Evolutionary conservation across 1,140 invertebrate species (phyloP).

Genomic region (Drosophila orosa): DNA sequence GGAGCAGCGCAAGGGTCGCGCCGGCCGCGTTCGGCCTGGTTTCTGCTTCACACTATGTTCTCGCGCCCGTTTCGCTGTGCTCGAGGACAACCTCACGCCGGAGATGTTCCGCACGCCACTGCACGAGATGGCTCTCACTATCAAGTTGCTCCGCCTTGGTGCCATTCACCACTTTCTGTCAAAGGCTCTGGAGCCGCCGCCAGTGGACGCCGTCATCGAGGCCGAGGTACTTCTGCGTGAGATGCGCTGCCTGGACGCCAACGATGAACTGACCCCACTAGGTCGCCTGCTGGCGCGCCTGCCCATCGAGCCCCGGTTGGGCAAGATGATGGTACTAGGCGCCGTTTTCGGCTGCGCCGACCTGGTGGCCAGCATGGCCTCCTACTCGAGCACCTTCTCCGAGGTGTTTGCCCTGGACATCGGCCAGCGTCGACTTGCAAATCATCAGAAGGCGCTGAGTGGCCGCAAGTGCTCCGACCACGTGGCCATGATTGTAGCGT

Average conservation of each 20-base stretch:
- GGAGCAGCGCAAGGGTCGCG: conserved; percentile 94
- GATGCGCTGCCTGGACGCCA: conserved; percentile 93
- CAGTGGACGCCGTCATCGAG: conserved; percentile 96
- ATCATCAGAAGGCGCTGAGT: conserved; percentile 92
- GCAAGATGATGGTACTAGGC: conserved; percentile 97
- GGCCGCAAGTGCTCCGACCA: conserved; percentile 96
- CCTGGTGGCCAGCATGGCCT: conserved; percentile 96
- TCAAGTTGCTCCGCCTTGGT: conserved; percentile 92
- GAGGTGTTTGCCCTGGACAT: conserved; percentile 93
- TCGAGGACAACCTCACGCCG: conserved; percentile 96
- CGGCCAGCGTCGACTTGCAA: conserved; percentile 88
- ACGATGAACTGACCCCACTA: conserved; percentile 94
- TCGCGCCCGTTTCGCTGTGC: conserved; percentile 88
- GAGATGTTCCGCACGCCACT: conserved; percentile 98
- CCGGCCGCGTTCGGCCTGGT: conserved; percentile 94
- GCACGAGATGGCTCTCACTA: conserved; percentile 94
- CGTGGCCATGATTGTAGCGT: conserved; percentile 96
- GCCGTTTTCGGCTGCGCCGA: conserved; percentile 94
- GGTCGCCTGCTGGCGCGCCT: conserved; percentile 96
- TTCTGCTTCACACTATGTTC: conserved; percentile 96
- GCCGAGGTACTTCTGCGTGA: conserved; percentile 91
- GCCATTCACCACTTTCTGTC: conserved; percentile 95
- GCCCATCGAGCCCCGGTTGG: conserved; percentile 95
- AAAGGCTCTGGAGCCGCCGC: conserved; percentile 97
- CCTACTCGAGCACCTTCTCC: conserved; percentile 95